phyloP scores from a whole-genome alignment of 2,888 invertebrate species.

The Cerastis leucographa region DNA sequence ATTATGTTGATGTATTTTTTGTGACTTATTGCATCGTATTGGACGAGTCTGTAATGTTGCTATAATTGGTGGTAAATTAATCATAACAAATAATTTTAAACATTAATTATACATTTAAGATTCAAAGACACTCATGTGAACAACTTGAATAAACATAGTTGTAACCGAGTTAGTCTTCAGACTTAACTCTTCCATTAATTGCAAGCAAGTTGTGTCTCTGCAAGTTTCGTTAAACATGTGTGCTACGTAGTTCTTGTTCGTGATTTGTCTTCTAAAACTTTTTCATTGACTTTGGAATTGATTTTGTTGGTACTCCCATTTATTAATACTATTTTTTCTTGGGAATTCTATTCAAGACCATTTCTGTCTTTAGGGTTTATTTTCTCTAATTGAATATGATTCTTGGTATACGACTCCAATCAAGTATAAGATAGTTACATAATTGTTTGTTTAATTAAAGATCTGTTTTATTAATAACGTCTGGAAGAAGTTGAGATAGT shows the following conservation, averaged over 20 bases:
- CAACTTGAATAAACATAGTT: slow-evolving; percentile 55
- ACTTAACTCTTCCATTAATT: slow-evolving; percentile 74
- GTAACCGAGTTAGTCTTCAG: slow-evolving; percentile 64
- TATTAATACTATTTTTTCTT: background rate
- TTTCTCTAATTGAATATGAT: background rate
- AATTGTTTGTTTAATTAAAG: background rate
- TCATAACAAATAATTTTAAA: background rate
- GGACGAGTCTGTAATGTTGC: too few relatives aligned
- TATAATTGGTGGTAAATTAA: too few relatives aligned
- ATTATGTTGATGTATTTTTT: too few relatives aligned
- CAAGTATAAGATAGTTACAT: background rate
- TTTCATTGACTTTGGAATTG: slow-evolving; percentile 20
- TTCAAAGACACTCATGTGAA: slow-evolving; percentile 15
- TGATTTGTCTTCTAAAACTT: slow-evolving; percentile 48
- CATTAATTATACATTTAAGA: slow-evolving; percentile 5
- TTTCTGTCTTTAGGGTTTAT: background rate
- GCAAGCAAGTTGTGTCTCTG: slow-evolving; percentile 71
- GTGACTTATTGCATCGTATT: too few relatives aligned
- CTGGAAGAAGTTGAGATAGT: background rate
- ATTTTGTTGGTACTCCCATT: background rate
- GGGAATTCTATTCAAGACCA: background rate
- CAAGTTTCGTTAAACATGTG: slow-evolving; percentile 68
- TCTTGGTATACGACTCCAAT: background rate
- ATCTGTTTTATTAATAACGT: background rate
- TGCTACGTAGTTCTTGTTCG: slow-evolving; percentile 39